phyloP scores from a whole-genome alignment of 1,140 invertebrate species.

The Helicoverpa zea region DNA sequence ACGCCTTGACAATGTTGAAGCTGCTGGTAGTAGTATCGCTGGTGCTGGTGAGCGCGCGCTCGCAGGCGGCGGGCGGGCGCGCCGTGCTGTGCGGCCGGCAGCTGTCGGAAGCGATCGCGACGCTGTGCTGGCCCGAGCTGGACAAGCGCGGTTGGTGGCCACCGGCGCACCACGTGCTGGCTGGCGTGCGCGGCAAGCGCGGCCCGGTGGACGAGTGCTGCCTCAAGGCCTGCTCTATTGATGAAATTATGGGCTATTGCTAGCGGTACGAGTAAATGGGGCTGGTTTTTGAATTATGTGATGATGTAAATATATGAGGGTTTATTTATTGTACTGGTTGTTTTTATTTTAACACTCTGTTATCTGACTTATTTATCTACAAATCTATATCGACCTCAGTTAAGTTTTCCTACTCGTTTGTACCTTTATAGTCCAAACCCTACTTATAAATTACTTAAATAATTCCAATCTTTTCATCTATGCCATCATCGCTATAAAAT shows the following conservation, averaged over 20 bases:
- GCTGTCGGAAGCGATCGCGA: neutral
- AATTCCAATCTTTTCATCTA: too few relatives aligned
- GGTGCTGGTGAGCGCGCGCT: neutral
- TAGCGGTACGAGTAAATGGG: neutral
- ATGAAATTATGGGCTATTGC: constrained; percentile 25
- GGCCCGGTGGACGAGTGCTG: constrained; percentile 38
- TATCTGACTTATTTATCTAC: neutral
- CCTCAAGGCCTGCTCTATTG: constrained; percentile 25
- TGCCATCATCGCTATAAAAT: too few relatives aligned
- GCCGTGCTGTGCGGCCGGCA: constrained; percentile 3
- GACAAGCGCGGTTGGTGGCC: neutral
- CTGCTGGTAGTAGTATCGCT: neutral
- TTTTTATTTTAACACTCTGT: neutral
- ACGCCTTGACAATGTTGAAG: constrained; percentile 7
- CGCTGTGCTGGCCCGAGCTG: constrained; percentile 13
- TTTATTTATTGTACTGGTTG: too few relatives aligned
- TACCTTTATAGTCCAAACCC: too few relatives aligned
- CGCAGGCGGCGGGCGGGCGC: neutral
- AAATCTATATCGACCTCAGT: too few relatives aligned
- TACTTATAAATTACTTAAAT: too few relatives aligned
- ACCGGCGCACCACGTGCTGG: neutral
- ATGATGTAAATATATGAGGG: neutral
- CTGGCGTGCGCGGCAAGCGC: constrained; percentile 26
- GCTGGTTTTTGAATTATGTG: neutral
- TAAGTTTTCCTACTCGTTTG: too few relatives aligned